These are phyloP conservation scores for Spea multiplicata DNA, from an alignment of 2,113 vertebrate genomes.

Conservation along the genomic window DNA sequence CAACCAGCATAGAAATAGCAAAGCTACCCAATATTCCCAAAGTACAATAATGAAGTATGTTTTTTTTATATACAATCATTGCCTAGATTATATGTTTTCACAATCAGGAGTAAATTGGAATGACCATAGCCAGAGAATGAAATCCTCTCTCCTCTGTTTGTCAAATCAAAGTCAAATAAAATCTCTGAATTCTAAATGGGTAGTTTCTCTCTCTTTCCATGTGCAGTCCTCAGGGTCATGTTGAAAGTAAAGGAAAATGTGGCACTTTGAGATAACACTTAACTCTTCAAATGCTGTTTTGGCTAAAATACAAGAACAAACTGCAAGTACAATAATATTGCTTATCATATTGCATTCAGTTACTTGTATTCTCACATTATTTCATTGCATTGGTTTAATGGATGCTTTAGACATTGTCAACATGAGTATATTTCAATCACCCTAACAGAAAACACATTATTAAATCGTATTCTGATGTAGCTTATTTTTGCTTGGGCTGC, in stretches of 20 bases:
- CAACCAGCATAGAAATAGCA: background rate
- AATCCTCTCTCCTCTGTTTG: conserved; percentile 21
- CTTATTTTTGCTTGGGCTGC: no score
- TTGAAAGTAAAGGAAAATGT: background rate
- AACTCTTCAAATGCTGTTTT: background rate
- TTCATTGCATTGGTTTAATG: background rate
- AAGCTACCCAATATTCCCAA: background rate
- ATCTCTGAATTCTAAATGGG: conserved; percentile 32
- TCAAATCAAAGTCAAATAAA: conserved; percentile 29
- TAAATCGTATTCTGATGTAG: no score
- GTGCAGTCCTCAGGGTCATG: conserved; percentile 25
- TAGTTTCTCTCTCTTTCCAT: background rate
- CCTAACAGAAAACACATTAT: no score
- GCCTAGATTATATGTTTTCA: conserved; percentile 6
- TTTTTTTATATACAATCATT: background rate
- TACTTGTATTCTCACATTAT: no score
- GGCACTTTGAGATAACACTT: background rate
- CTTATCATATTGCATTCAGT: no score
- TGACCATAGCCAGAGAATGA: background rate
- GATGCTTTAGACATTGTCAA: no score
- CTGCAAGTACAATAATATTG: no score
- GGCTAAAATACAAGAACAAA: no score
- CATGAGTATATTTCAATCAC: no score
- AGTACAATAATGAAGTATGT: conserved; percentile 3
- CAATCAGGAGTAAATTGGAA: background rate